These are phyloP conservation scores for Dasyurus viverrinus DNA, from an alignment of 2,113 vertebrate species.

Conservation along the genomic window DNA sequence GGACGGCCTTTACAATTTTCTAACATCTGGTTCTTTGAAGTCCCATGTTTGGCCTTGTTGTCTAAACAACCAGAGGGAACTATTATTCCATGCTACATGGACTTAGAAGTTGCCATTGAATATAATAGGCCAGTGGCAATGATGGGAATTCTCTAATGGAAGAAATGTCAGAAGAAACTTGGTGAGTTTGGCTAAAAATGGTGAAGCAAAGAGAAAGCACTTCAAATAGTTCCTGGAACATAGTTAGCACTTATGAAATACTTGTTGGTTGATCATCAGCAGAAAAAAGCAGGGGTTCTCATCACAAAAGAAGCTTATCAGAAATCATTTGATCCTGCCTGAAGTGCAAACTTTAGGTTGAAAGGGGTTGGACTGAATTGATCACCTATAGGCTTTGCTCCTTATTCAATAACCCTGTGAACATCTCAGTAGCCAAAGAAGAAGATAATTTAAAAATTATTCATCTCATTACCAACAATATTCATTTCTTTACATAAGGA, in stretches of 20 bases:
- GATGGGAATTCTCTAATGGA: neutral
- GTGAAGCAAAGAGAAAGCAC: neutral
- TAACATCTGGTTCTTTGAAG: neutral
- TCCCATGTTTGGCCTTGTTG: neutral
- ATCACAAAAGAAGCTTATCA: constrained; percentile 30
- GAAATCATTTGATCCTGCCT: constrained; percentile 11
- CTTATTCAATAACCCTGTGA: constrained; percentile 34
- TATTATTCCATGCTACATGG: neutral
- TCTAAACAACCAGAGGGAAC: neutral
- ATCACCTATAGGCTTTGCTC: constrained; percentile 11
- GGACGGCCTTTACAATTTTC: neutral
- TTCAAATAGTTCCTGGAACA: neutral
- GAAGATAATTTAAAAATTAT: neutral
- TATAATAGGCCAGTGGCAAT: neutral
- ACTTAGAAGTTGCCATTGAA: neutral
- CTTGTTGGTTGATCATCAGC: constrained; percentile 18
- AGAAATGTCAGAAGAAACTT: neutral
- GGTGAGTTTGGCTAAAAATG: neutral
- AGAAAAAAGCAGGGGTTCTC: constrained; percentile 19
- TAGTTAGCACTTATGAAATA: neutral
- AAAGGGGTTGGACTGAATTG: constrained; percentile 11
- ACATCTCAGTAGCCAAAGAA: neutral
- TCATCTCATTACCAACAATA: neutral
- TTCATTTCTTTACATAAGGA: neutral
- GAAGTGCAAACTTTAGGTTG: constrained; percentile 24